Percentiles rank a stretch among this genome's conserved stretches.
Evolutionary conservation across 2,113 vertebrate species (phyloP).

Genomic region (Prionailurus bengalensis): DNA sequence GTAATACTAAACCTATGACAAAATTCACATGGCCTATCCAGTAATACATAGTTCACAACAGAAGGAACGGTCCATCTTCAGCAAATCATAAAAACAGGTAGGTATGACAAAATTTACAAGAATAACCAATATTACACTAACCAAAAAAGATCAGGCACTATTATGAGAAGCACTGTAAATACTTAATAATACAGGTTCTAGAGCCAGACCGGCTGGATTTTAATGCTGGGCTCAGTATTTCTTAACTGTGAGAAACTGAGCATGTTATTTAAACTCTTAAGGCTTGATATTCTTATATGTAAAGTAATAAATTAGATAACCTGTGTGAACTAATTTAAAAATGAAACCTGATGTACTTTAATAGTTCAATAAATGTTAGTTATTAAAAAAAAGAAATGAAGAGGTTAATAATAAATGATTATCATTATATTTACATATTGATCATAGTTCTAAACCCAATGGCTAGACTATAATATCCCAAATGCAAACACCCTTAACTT

Average conservation of each 20-base stretch:
- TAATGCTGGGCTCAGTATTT: conserved; percentile 2
- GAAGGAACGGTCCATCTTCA: background rate
- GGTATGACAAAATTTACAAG: background rate
- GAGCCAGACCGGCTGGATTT: background rate
- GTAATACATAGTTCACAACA: background rate
- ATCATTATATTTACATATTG: background rate
- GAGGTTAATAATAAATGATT: conserved; percentile 3
- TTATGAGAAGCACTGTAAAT: background rate
- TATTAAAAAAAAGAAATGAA: conserved; percentile 55
- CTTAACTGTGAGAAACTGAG: background rate
- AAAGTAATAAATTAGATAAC: conserved; percentile 28
- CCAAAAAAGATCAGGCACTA: background rate
- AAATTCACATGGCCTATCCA: background rate
- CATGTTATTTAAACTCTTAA: background rate
- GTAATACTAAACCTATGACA: background rate
- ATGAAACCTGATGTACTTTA: background rate
- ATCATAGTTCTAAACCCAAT: conserved; percentile 5
- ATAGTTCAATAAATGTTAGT: background rate
- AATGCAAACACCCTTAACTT: background rate
- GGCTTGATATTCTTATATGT: background rate
- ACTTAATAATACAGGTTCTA: background rate
- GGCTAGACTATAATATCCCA: background rate
- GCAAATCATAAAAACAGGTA: background rate
- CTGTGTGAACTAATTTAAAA: conserved; percentile 9
- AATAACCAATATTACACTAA: background rate